Base-by-base conservation (phyloP, 2,888 invertebrate species). In the Caenorhabditis doughertyi region DNA sequence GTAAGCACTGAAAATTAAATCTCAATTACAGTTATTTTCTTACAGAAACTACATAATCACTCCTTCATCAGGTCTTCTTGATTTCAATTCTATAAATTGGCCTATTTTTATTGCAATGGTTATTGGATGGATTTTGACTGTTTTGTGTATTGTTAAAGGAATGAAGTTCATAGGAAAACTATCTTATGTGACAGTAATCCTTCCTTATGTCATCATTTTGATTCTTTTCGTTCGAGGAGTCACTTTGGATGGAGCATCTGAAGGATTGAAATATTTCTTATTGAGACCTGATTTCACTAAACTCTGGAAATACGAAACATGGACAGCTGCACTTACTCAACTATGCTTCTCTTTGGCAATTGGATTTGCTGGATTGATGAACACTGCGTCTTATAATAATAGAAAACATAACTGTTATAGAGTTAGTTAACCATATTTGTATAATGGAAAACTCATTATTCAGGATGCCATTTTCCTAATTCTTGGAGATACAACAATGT, bases 301-400 rank as follows among this genome's bases (percentile, higher is more conserved):
- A 25, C 83, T 90, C 0, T 76, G n/a, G 7, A 23, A 25, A 0
- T 27, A 74, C n/a, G 11, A 88, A 83, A 89, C 89, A 9, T 90
- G 90, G 89, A 67, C 76, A 0, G 84, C 79, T 11, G 90, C 90
- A 0, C 84, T 91, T 27, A 88, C 87, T n/a, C 90, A 90, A 56
- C 60, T 88, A 7, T 89, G 89, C 73, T 90, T 89, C 62, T 88
- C 88, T 1, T 58, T 90, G 27, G 84, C 89, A n/a, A 79, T 90
- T 35, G 90, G 89, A 0, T 85, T 85, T 56, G 90, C 89, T 3
- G 89, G 86, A 8, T 64, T 90, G 51, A 80, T 89, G 64, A 84
- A 85, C n/a, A 70, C 90, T 71, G 83, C 89, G 9, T 87, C 88
- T 39, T 90, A 87, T 86, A 91, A 85, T 60, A 80, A 79, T 13